phyloP scores from a whole-genome alignment of 2,888 invertebrate species.

The Platycnemis pennipes region DNA sequence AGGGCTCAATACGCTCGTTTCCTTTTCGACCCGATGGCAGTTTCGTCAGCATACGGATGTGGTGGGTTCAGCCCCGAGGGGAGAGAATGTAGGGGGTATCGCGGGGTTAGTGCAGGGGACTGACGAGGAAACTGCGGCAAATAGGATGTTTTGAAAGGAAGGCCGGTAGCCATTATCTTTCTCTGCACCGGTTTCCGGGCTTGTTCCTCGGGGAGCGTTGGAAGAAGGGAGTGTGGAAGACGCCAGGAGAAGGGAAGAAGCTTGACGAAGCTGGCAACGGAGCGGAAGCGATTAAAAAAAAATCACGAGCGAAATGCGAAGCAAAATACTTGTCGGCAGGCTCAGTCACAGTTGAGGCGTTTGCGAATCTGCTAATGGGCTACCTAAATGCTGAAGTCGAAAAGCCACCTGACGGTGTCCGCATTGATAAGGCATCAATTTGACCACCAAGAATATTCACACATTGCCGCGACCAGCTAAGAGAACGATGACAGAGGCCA shows the following conservation, averaged over 20 bases:
- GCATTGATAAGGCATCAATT: too few relatives aligned
- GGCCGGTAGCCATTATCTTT: conserved; percentile 26
- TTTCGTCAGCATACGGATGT: conserved; percentile 4
- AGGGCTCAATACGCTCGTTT: not conserved
- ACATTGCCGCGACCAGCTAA: too few relatives aligned
- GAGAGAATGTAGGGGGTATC: not conserved
- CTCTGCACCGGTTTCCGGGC: conserved; percentile 45
- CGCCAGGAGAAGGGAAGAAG: conserved; percentile 1
- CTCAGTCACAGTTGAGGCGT: too few relatives aligned
- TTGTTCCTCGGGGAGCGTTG: not conserved
- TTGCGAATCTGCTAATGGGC: too few relatives aligned
- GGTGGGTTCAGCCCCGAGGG: not conserved
- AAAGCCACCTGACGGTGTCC: too few relatives aligned
- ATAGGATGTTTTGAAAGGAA: conserved; percentile 61
- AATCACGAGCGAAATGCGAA: not conserved
- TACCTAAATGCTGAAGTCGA: too few relatives aligned
- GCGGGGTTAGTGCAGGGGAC: not conserved
- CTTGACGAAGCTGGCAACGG: not conserved
- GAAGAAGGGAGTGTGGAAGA: not conserved
- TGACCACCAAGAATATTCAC: too few relatives aligned
- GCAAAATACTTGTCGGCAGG: not conserved
- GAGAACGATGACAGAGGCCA: too few relatives aligned
- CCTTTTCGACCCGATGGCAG: not conserved
- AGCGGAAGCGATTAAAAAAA: conserved; percentile 3
- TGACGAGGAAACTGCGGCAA: conserved; percentile 53